Conservation (phyloP, 2,797 vertebrate genomes). For the Xenops minutus region DNA sequence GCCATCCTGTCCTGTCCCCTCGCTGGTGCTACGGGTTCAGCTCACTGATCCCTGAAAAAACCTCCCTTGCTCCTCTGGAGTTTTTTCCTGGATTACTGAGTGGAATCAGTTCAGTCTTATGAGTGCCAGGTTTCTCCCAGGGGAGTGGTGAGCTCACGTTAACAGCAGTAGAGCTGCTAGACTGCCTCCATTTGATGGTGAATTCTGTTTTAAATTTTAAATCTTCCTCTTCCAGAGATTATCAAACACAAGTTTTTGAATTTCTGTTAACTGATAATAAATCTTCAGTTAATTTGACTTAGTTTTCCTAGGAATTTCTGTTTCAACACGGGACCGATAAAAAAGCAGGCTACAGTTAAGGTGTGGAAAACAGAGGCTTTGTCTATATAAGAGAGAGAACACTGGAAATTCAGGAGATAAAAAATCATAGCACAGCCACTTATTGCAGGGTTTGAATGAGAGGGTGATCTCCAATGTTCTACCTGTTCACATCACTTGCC, state of each 20-base stretch:
- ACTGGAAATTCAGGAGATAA: neutral
- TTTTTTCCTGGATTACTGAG: neutral
- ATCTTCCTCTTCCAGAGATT: neutral
- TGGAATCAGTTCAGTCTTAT: neutral
- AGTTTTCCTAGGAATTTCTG: neutral
- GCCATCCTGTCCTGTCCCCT: neutral
- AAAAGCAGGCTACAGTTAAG: neutral
- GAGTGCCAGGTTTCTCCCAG: neutral
- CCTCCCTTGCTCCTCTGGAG: neutral
- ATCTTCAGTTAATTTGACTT: neutral
- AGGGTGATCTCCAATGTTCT: rapidly evolving
- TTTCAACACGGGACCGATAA: neutral
- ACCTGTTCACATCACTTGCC: neutral
- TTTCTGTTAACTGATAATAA: neutral
- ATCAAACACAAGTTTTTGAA: neutral
- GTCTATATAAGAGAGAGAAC: neutral
- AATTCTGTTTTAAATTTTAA: neutral
- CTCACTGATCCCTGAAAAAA: neutral
- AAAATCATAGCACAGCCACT: neutral
- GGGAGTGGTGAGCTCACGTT: neutral
- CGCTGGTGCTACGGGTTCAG: rapidly evolving
- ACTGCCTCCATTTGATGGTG: neutral
- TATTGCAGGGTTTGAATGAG: rapidly evolving
- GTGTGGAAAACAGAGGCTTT: neutral
- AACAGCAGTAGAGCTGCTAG: neutral